Base-by-base conservation (phyloP, 1,140 invertebrate species). In the Drosophila nigromelanica region DNA sequence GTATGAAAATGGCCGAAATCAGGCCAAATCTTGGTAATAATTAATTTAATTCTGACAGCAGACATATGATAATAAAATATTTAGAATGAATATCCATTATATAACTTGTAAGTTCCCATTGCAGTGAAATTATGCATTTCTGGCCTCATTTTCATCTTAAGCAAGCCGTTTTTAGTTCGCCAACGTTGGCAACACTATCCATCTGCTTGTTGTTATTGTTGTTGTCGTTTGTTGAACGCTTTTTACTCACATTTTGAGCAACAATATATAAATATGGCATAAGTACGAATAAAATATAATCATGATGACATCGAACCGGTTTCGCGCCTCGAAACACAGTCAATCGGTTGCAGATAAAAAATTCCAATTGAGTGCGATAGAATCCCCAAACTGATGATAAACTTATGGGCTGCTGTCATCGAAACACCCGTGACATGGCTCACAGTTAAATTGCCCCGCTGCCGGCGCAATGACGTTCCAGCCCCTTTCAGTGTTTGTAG, bases 241-340 rank as follows among this genome's bases (percentile, higher is more conserved):
- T 69, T 60, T 50, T 43, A 70, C 55, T 70, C 50, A 79, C 59
- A 74, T 74, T 79, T 79, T 67, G 72, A 45, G 15, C n/a, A 18
- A 51, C 42, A 66, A 71, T 45, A 58, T 43, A 39, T 71, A 61
- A 73, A 73, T 70, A 79, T 64, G 61, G 47, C 37, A 43, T 74
- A 66, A 79, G 72, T 67, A 69, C 63, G 59, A 66, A 78, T 42
- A 70, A 75, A 89, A 78, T 77, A 70, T 60, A 80, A 72, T 78
- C 71, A 86, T 82, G 82, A 87, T 87, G 82, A 73, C 83, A 87
- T 82, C 72, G 64, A 73, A 87, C 82, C 82, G 83, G 82, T 86
- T 87, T 37, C 30, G 18, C 66, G 24, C 15, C 48, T 51, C 27
- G 15, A 60, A 62, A 72, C 45, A 58, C 69, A 70, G 50, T 67